Percentiles rank a stretch among this genome's conserved stretches.
Evolutionary conservation across 2,113 vertebrate species (phyloP).

Genomic region (Plecturocebus donacophilus): DNA sequence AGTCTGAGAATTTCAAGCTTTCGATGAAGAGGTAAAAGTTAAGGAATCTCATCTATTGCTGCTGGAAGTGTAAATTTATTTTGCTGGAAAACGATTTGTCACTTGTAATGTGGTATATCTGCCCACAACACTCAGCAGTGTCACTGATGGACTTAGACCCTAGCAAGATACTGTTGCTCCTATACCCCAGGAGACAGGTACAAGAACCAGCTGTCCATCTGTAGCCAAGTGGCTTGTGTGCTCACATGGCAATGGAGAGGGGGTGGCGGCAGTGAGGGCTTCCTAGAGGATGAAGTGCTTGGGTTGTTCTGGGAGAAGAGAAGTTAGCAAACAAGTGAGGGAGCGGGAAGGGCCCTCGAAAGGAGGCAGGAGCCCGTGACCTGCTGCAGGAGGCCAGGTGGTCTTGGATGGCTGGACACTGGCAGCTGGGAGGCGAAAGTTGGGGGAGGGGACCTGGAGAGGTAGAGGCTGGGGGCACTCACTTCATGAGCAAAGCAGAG

Average conservation of each 20-base stretch:
- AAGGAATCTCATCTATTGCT: not conserved
- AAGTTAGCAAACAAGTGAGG: not conserved
- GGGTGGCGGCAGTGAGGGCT: not conserved
- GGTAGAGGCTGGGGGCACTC: not conserved
- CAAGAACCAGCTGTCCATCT: not conserved
- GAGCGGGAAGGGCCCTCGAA: rapidly evolving
- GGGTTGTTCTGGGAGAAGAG: not conserved
- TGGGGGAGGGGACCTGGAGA: not conserved
- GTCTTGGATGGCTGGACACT: not conserved
- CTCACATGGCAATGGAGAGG: not conserved
- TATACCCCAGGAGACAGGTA: not conserved
- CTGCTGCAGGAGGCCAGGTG: not conserved
- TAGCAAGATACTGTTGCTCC: not conserved
- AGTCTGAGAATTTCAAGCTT: not conserved
- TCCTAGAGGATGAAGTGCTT: too few species aligned
- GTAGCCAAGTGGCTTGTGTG: not conserved
- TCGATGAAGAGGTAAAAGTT: not conserved
- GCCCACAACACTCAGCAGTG: not conserved
- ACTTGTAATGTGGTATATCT: not conserved
- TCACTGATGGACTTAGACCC: not conserved
- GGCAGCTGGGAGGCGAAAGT: not conserved
- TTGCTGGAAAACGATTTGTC: not conserved
- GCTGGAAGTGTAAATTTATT: not conserved
- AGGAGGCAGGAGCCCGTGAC: not conserved
- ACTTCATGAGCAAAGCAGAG: not conserved